Conservation (phyloP, 2,797 vertebrate species). For the Lepilemur ruficaudatus region DNA sequence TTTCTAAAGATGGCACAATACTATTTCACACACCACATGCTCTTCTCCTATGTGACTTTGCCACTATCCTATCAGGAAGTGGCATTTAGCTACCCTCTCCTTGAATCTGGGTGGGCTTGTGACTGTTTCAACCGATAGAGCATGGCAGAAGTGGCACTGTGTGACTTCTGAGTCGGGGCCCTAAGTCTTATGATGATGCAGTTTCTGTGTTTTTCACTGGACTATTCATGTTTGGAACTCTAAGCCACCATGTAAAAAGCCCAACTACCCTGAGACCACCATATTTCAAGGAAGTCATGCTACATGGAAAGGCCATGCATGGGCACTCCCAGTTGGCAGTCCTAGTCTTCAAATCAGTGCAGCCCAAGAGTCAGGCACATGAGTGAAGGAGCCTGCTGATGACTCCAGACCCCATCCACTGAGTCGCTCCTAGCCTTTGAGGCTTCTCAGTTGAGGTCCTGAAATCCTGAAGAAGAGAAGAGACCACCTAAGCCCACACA, state of each 20-base stretch:
- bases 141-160: not conserved
- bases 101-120: not conserved
- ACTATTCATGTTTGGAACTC: not conserved
- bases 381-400: not conserved
- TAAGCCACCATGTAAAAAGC: not conserved
- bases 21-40: not conserved
- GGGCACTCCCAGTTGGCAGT: not conserved
- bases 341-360: not conserved
- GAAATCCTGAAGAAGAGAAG: not conserved
- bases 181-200: not conserved
- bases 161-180: not conserved
- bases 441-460: not conserved
- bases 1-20: not conserved
- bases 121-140: not conserved
- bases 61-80: not conserved
- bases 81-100: not conserved
- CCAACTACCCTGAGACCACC: not conserved
- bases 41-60: not conserved
- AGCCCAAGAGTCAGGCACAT: not conserved
- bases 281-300: not conserved
- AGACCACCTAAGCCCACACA: not conserved
- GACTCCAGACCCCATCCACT: not conserved
- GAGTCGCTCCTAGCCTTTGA: not conserved
- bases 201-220: not conserved
- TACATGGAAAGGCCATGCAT: not conserved